Conservation (phyloP, 1,140 invertebrate species). For the Drosophila gunungcola region DNA sequence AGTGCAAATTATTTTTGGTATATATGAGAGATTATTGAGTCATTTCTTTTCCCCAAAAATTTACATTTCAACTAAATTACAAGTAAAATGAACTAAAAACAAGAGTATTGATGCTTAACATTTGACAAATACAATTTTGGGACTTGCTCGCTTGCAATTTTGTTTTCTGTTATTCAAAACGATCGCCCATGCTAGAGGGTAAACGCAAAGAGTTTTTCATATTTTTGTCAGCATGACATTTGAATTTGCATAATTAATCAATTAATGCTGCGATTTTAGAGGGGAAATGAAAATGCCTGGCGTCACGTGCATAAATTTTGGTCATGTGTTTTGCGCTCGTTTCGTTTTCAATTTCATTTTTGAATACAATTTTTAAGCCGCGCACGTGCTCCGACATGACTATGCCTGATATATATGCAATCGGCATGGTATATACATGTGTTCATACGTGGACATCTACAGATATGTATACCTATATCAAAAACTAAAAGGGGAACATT, state of each 20-base stretch:
- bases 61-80: too few species aligned
- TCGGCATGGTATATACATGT: conserved; percentile 13
- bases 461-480: not conserved
- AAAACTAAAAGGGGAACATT: conserved; percentile 18
- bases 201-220: conserved; percentile 9
- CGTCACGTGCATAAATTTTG: conserved; percentile 76
- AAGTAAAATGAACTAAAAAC: too few species aligned
- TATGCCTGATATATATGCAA: conserved; percentile 56
- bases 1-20: too few species aligned
- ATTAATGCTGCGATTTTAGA: conserved; percentile 68
- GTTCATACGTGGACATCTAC: not conserved
- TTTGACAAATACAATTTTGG: not conserved
- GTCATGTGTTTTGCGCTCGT: conserved; percentile 52
- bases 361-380: conserved; percentile 68
- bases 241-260: conserved; percentile 79
- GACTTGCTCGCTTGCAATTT: conserved; percentile 16
- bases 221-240: conserved; percentile 52
- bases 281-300: conserved; percentile 1
- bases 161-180: conserved; percentile 3
- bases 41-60: too few species aligned
- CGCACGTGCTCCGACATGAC: conserved; percentile 66
- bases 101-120: not conserved
- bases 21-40: too few species aligned
- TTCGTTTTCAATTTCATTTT: conserved; percentile 54
- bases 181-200: not conserved